These are phyloP conservation scores for Rhyacichthys aspro DNA, from an alignment of 2,797 vertebrate species.

Conservation along the genomic window DNA sequence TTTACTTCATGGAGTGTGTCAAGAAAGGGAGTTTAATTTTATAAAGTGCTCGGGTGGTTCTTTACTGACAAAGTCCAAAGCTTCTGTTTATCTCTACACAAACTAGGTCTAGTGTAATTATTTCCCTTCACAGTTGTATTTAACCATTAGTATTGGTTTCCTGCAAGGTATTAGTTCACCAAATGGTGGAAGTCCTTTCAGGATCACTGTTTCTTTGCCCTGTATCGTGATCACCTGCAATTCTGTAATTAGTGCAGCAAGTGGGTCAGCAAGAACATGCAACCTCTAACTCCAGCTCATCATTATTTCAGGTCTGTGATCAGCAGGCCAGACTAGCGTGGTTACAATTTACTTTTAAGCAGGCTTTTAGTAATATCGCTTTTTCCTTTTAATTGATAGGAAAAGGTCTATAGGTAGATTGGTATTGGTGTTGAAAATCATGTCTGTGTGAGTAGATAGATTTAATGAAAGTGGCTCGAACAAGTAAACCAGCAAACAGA, in stretches of 20 bases:
- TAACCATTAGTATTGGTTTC: constrained; percentile 50
- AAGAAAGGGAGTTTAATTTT: constrained; percentile 26
- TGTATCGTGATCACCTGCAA: constrained; percentile 46
- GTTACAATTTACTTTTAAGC: constrained; percentile 12
- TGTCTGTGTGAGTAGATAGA: no score
- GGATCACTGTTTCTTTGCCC: constrained; percentile 32
- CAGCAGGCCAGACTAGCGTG: constrained; percentile 19
- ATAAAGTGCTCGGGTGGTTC: constrained; percentile 7
- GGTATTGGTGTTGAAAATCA: no score
- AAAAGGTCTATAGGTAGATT: no score
- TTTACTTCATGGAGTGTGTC: constrained; percentile 17
- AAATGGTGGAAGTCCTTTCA: constrained; percentile 31
- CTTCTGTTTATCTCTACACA: neutral
- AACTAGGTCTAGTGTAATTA: constrained; percentile 5
- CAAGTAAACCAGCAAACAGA: no score
- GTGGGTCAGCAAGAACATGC: constrained; percentile 61
- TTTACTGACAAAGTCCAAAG: constrained; percentile 8
- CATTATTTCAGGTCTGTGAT: constrained; percentile 74
- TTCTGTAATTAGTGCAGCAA: constrained; percentile 64
- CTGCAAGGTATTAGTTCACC: constrained; percentile 31
- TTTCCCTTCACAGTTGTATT: constrained; percentile 26
- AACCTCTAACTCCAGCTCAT: constrained; percentile 70
- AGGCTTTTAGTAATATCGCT: constrained; percentile 11
- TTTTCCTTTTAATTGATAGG: no score
- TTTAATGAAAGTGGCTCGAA: no score